A percentile compares a stretch with the other conserved stretches of the same genome.
phyloP scores from a whole-genome alignment of 2,888 invertebrate genomes.

The Matsumyia berberina region DNA sequence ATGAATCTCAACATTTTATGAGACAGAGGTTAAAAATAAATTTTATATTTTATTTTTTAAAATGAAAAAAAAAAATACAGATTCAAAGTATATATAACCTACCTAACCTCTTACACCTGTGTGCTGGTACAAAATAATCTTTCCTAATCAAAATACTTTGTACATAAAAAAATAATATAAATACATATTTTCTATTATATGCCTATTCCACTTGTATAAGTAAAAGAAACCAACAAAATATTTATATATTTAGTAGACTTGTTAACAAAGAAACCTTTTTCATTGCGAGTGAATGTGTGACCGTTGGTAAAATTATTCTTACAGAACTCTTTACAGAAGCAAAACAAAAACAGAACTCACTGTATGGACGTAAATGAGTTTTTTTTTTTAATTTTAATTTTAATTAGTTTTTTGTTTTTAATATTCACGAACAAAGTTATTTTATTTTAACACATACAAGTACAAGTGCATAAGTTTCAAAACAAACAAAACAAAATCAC shows the following conservation, averaged over 20 bases:
- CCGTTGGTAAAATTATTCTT: slow-evolving; percentile 49
- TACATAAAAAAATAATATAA: slow-evolving; percentile 52
- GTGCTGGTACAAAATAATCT: slow-evolving; percentile 56
- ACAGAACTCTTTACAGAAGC: slow-evolving; percentile 38
- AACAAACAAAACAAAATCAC: not conserved
- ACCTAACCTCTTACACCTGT: slow-evolving; percentile 51
- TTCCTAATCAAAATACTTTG: slow-evolving; percentile 54
- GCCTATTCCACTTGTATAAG: slow-evolving; percentile 43
- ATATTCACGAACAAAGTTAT: too few species aligned
- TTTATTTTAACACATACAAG: slow-evolving; percentile 4
- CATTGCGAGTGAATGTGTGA: slow-evolving; percentile 73
- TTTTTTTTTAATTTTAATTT: not conserved
- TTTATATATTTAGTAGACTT: slow-evolving; percentile 53
- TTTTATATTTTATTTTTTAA: slow-evolving; percentile 40
- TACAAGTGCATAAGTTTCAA: not conserved
- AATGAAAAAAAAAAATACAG: slow-evolving; percentile 3
- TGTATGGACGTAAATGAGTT: slow-evolving; percentile 13
- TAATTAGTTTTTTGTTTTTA: not conserved
- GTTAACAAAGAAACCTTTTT: slow-evolving; percentile 45
- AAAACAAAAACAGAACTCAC: slow-evolving; percentile 25
- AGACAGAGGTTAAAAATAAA: slow-evolving; percentile 53
- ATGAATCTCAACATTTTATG: slow-evolving; percentile 27
- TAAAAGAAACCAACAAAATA: slow-evolving; percentile 13
- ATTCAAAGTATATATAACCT: slow-evolving; percentile 25
- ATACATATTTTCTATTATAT: slow-evolving; percentile 51